These are phyloP conservation scores for Ephestia elutella DNA, from an alignment of 1,140 invertebrate species.

Conservation along the genomic window DNA sequence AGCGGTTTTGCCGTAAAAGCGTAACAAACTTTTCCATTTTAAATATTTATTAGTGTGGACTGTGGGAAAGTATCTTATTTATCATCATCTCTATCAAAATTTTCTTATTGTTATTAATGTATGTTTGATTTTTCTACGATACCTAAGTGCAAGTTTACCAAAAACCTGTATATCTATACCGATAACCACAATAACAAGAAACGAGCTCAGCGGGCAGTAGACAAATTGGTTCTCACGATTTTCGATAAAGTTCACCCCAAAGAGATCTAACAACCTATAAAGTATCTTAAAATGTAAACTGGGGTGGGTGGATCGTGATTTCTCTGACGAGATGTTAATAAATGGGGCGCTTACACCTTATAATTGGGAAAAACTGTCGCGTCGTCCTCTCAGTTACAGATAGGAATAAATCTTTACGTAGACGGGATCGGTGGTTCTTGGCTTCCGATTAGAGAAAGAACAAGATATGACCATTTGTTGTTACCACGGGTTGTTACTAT, in stretches of 20 bases:
- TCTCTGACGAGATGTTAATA: slow-evolving; percentile 67
- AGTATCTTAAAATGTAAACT: slow-evolving; percentile 9
- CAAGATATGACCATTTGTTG: background rate
- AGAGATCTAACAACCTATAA: slow-evolving; percentile 5
- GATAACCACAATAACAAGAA: background rate
- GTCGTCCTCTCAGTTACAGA: slow-evolving; percentile 68
- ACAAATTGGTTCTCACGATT: background rate
- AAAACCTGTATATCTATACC: background rate
- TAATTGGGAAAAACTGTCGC: slow-evolving; percentile 72
- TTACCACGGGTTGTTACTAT: too few relatives aligned
- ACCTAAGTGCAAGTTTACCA: too few relatives aligned
- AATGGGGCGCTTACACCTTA: slow-evolving; percentile 65
- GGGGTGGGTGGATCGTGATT: slow-evolving; percentile 37
- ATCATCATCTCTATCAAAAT: too few relatives aligned
- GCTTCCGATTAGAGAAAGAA: background rate
- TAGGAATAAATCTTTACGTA: slow-evolving; percentile 72
- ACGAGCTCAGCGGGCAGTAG: background rate
- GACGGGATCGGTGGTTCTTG: slow-evolving; percentile 46
- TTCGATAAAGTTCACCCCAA: background rate
- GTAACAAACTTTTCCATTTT: too few relatives aligned
- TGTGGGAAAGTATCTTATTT: too few relatives aligned
- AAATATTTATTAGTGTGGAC: too few relatives aligned
- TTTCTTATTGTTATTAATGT: too few relatives aligned
- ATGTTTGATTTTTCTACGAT: too few relatives aligned
- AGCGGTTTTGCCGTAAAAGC: too few relatives aligned